Base-by-base conservation (phyloP, 2,888 invertebrate genomes). In the Entomobrya multifasciata region DNA sequence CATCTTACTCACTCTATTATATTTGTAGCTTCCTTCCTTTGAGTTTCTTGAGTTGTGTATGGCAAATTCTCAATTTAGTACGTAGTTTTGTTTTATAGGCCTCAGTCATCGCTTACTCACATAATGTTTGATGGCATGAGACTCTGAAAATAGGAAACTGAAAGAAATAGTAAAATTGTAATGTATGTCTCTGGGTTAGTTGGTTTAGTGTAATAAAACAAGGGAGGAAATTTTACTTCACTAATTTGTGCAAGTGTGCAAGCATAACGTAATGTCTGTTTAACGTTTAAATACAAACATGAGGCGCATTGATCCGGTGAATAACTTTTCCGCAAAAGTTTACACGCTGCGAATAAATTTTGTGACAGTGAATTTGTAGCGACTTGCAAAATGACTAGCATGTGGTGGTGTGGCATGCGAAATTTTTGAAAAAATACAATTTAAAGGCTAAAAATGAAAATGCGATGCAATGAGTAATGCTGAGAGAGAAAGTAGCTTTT, bases 401-500 rank as follows among this genome's bases (percentile, higher is more conserved):
- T 65, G n/a, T 65, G 36, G 44, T 44, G 22, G 8, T 22, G n/a
- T n/a, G n/a, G n/a, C n/a, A n/a, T n/a, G n/a, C n/a, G n/a, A n/a
- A n/a, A n/a, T n/a, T n/a, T n/a, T n/a, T n/a, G n/a, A n/a, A n/a
- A n/a, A n/a, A 20, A 20, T 30, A 44, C 17, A 5, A 41, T 17
- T 49, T 70, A 0, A 15, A n/a, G 25, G 0, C n/a, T 13, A 15
- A 25, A 13, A 72, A n/a, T n/a, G 27, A 52, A 52, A 36, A 6
- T 36, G 36, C 4, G 8, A 36, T 36, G 36, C 8, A 36, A 36
- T 36, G 4, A 6, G 30, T 5, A 27, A 30, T 22, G 1, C 30
- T n/a, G n/a, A 65, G 62, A 76, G 74, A 55, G 74, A 76, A 76
- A 76, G 74, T 76, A 76, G 25, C 25, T n/a, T 60, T 17, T 55